phyloP scores from a whole-genome alignment of 2,888 invertebrate species.

The Mythimna lalbum region DNA sequence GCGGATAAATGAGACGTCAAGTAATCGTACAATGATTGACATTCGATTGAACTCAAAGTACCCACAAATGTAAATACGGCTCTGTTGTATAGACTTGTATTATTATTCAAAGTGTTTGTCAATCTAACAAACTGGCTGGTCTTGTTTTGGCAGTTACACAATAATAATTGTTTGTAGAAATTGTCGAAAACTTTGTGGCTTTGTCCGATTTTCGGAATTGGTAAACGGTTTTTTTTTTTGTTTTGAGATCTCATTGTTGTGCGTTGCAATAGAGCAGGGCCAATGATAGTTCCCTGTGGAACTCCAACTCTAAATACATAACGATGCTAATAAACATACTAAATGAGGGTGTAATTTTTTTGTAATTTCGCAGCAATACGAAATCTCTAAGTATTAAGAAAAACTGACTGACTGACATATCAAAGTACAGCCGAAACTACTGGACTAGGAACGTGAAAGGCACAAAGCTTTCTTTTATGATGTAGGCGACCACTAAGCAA shows the following conservation, averaged over 20 bases:
- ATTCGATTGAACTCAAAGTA: conserved; percentile 12
- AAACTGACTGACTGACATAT: no score
- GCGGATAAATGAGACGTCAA: conserved; percentile 26
- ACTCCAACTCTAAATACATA: neutral
- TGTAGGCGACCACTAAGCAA: neutral
- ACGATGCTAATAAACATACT: no score
- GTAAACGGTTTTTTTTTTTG: neutral
- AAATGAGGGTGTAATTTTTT: neutral
- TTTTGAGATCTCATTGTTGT: neutral
- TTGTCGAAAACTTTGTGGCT: neutral
- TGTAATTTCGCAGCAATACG: no score
- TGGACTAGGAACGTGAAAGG: no score
- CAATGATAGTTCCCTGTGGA: neutral
- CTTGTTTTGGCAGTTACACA: neutral
- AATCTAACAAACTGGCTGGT: neutral
- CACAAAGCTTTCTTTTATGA: no score
- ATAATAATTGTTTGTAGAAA: neutral
- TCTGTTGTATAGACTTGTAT: conserved; percentile 6
- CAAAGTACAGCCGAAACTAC: no score
- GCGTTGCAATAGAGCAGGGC: neutral
- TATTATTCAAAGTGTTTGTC: conserved; percentile 18
- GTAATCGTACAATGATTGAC: conserved; percentile 18
- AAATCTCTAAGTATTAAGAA: no score
- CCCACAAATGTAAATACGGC: neutral
- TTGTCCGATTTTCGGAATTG: neutral